phyloP scores from a whole-genome alignment of 2,113 vertebrate genomes.

The Lasiurus borealis region DNA sequence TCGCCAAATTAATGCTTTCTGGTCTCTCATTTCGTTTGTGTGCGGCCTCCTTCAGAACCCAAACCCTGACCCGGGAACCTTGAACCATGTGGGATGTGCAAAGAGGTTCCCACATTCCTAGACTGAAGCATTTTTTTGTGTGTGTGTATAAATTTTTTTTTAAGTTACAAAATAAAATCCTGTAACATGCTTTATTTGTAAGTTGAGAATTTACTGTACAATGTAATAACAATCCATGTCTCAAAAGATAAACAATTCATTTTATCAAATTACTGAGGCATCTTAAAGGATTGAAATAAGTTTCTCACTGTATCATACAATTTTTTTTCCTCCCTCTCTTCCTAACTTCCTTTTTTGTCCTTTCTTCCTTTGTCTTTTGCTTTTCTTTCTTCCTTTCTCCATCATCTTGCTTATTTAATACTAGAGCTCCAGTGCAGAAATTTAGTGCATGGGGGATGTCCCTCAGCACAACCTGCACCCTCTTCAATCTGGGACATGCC shows the following conservation, averaged over 20 bases:
- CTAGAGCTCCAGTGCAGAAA: too few species aligned
- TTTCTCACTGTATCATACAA: background rate
- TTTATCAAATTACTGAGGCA: conserved; percentile 28
- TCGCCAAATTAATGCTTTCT: too few species aligned
- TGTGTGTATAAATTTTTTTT: background rate
- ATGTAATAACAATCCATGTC: background rate
- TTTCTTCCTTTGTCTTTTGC: background rate
- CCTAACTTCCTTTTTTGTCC: background rate
- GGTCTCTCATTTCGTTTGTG: too few species aligned
- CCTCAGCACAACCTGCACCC: too few species aligned
- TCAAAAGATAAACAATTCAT: background rate
- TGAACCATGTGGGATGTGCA: too few species aligned
- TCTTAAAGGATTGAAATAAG: conserved; percentile 5
- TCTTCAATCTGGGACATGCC: too few species aligned
- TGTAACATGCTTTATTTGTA: background rate
- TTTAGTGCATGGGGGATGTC: too few species aligned
- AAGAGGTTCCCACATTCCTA: too few species aligned
- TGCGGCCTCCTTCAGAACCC: too few species aligned
- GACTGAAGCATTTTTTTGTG: background rate
- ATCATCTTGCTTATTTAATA: background rate
- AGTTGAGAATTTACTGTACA: background rate
- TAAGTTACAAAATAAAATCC: background rate
- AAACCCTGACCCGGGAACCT: too few species aligned
- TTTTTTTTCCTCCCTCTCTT: background rate
- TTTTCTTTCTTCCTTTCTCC: background rate